Evolutionary conservation across 2,888 invertebrate genomes (phyloP).

Genomic region (Agrochola lychnidis): DNA sequence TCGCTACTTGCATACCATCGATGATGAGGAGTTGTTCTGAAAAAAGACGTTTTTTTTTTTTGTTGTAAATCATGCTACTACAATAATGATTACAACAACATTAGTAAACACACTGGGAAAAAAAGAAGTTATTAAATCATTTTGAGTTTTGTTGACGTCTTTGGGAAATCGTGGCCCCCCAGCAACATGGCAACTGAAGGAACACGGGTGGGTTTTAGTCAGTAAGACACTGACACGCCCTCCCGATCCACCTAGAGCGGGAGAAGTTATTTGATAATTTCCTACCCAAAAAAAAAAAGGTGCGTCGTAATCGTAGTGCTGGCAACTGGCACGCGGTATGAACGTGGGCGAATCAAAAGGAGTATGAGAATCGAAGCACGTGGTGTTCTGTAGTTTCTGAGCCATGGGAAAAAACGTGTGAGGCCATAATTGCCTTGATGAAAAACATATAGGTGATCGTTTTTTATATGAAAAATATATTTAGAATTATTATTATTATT

Average conservation of each 20-base stretch:
- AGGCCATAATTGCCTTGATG: background rate
- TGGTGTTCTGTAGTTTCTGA: background rate
- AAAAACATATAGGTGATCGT: background rate
- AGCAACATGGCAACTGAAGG: too few species aligned
- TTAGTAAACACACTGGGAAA: background rate
- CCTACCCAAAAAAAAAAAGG: too few species aligned
- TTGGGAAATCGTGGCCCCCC: too few species aligned
- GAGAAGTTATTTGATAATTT: too few species aligned
- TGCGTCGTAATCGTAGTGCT: background rate
- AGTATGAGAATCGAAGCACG: background rate
- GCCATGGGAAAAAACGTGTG: background rate
- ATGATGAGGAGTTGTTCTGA: slow-evolving; percentile 83
- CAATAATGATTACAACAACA: background rate
- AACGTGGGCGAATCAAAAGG: background rate
- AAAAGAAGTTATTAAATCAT: background rate
- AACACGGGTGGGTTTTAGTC: too few species aligned
- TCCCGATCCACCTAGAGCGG: too few species aligned
- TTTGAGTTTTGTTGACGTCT: background rate
- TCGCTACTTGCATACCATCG: slow-evolving; percentile 87
- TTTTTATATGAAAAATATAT: background rate
- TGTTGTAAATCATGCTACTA: slow-evolving; percentile 2
- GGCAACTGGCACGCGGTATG: background rate
- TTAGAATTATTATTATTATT: background rate
- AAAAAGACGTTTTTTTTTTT: slow-evolving; percentile 32
- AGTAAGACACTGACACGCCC: too few species aligned